Percentiles rank a stretch among this genome's conserved stretches.
These are phyloP conservation scores for Morpho deidamia DNA, from an alignment of 2,888 invertebrate genomes.

Conservation along the genomic window DNA sequence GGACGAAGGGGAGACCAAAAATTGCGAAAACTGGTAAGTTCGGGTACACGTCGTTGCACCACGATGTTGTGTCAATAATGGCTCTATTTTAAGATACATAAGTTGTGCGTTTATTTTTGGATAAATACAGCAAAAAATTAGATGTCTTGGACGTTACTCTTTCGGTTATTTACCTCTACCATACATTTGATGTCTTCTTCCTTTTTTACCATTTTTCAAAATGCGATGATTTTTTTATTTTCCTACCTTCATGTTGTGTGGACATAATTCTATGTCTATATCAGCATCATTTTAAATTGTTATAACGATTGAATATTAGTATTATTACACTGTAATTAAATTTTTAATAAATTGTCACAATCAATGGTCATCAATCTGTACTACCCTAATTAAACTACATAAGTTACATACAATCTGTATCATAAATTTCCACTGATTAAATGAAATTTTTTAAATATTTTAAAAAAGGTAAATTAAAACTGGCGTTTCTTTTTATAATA, in stretches of 20 bases:
- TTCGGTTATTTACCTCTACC: conserved; percentile 53
- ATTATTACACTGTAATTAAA: background rate
- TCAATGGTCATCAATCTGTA: background rate
- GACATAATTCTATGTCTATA: background rate
- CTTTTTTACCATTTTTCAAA: background rate
- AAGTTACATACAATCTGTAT: no score
- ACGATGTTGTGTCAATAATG: conserved; percentile 53
- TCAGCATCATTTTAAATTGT: background rate
- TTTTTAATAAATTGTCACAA: background rate
- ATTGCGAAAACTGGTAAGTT: conserved; percentile 75
- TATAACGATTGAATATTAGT: background rate
- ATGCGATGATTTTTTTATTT: background rate
- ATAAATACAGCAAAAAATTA: conserved; percentile 58
- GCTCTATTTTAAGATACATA: conserved; percentile 61
- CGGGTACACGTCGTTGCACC: conserved; percentile 28
- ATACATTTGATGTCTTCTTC: background rate
- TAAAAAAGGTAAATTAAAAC: no score
- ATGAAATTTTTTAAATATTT: no score
- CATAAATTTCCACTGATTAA: no score
- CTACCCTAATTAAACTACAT: no score
- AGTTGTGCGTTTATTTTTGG: conserved; percentile 68
- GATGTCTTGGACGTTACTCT: conserved; percentile 39
- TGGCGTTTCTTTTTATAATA: no score
- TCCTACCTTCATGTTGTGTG: conserved; percentile 5
- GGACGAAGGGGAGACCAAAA: conserved; percentile 61